Evolutionary conservation across 1,140 invertebrate genomes (phyloP).

Genomic region (Bombus vancouverensis): DNA sequence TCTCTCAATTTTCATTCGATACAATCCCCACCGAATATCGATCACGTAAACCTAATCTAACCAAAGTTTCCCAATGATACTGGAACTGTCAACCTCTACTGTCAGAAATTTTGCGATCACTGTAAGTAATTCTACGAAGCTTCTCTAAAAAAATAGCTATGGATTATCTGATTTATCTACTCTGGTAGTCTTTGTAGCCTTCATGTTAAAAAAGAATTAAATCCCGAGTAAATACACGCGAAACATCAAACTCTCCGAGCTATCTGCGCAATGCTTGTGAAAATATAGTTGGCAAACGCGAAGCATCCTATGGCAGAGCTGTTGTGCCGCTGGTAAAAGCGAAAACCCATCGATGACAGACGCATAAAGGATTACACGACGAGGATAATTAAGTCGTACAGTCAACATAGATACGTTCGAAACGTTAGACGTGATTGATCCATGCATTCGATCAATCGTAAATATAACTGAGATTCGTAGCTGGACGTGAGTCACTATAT

Average conservation of each 20-base stretch:
- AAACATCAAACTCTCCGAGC: background rate
- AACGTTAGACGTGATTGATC: background rate
- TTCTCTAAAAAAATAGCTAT: too few species aligned
- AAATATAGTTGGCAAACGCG: background rate
- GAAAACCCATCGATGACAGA: slow-evolving; percentile 24
- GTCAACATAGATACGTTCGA: background rate
- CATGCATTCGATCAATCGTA: slow-evolving; percentile 25
- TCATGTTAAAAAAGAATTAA: background rate
- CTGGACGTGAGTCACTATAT: slow-evolving; percentile 16
- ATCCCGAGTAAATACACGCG: background rate
- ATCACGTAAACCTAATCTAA: background rate
- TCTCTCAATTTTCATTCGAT: background rate
- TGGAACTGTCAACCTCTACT: background rate
- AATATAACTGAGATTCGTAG: too few species aligned
- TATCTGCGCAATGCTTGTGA: background rate
- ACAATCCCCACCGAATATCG: background rate
- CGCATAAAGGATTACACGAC: slow-evolving; percentile 14
- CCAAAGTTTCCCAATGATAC: background rate
- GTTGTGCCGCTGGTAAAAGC: background rate
- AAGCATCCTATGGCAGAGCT: background rate
- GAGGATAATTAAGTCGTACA: slow-evolving; percentile 28
- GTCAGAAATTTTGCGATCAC: too few species aligned
- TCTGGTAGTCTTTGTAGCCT: background rate
- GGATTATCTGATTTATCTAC: background rate
- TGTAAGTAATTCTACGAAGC: background rate